These are phyloP conservation scores for Drosophila nigritarsus DNA, from an alignment of 2,888 invertebrate genomes.

Conservation along the genomic window DNA sequence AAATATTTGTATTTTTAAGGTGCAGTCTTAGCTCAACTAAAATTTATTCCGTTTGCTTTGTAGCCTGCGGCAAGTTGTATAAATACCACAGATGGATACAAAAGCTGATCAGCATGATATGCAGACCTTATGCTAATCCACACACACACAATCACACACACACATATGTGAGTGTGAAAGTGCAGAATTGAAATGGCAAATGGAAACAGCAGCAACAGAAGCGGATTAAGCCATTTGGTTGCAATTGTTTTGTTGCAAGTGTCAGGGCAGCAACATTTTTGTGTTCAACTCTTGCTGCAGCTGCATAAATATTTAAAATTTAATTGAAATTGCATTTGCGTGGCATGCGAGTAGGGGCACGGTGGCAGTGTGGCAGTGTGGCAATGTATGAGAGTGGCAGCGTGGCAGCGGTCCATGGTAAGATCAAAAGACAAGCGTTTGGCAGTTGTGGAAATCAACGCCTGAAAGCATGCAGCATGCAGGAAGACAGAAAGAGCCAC, in stretches of 20 bases:
- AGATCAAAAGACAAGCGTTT: slow-evolving; percentile 81
- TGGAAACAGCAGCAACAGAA: slow-evolving; percentile 39
- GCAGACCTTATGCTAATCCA: slow-evolving; percentile 60
- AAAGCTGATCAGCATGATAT: slow-evolving; percentile 52
- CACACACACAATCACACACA: not conserved
- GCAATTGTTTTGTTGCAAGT: slow-evolving; percentile 48
- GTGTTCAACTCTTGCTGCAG: slow-evolving; percentile 33
- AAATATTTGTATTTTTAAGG: not conserved
- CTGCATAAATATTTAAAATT: slow-evolving; percentile 79
- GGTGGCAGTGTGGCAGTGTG: not conserved
- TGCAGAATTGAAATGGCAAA: slow-evolving; percentile 38
- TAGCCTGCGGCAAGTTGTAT: slow-evolving; percentile 28
- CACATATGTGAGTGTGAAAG: slow-evolving; percentile 5
- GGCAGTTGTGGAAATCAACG: slow-evolving; percentile 80
- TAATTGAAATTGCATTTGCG: slow-evolving; percentile 77
- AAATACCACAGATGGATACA: slow-evolving; percentile 39
- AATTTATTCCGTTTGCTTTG: slow-evolving; percentile 35
- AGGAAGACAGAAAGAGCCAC: slow-evolving; percentile 11
- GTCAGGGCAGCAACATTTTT: slow-evolving; percentile 27
- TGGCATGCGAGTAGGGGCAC: slow-evolving; percentile 25
- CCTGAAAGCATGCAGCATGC: slow-evolving; percentile 56
- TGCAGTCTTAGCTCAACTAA: slow-evolving; percentile 14
- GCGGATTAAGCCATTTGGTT: slow-evolving; percentile 61
- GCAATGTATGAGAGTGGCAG: not conserved
- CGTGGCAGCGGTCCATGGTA: slow-evolving; percentile 40